A percentile compares a stretch with the other conserved stretches of the same genome.
These are phyloP conservation scores for Mormyrus hasselquistii DNA, from an alignment of 2,797 vertebrate species.

Conservation along the genomic window DNA sequence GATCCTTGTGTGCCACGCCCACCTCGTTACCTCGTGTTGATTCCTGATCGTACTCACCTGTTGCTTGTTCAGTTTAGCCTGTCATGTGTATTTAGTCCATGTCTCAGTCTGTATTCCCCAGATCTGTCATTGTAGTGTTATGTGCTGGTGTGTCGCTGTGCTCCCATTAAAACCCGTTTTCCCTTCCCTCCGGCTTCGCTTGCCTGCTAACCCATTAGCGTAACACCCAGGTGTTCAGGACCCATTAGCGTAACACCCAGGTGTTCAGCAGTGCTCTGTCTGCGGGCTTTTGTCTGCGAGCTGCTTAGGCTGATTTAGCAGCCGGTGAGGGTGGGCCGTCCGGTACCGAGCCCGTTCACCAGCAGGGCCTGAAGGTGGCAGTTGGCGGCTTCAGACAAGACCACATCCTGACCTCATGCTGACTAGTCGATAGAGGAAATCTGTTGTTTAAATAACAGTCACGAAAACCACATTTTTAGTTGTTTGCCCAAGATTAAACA, in stretches of 20 bases:
- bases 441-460: neutral
- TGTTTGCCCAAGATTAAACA: neutral
- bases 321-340: neutral
- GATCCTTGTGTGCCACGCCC: too few relatives aligned
- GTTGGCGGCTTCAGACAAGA: neutral
- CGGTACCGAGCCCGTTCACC: neutral
- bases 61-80: too few relatives aligned
- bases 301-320: neutral
- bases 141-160: too few relatives aligned
- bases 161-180: too few relatives aligned
- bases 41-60: too few relatives aligned
- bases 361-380: neutral
- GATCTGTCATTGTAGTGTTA: too few relatives aligned
- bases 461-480: neutral
- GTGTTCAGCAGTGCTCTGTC: neutral
- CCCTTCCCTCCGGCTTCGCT: too few relatives aligned
- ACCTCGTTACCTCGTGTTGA: too few relatives aligned
- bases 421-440: neutral
- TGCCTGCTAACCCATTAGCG: too few relatives aligned
- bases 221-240: neutral
- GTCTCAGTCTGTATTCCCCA: too few relatives aligned
- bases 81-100: too few relatives aligned
- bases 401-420: neutral
- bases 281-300: neutral
- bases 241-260: neutral